phyloP scores from a whole-genome alignment of 1,140 invertebrate species.

The Lasioglossum baleicum region DNA sequence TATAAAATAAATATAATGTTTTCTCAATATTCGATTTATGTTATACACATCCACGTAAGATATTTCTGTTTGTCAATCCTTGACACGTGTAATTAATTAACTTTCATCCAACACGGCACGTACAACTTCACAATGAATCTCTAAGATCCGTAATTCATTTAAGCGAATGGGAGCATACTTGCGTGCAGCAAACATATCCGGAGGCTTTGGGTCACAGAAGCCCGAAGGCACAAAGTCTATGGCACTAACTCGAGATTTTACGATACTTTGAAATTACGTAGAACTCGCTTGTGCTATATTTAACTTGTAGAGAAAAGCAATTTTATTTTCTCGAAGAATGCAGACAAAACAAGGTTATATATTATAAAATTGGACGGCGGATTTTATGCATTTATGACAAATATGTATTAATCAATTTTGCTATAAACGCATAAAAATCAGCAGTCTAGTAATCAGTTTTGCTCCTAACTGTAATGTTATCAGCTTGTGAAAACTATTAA shows the following conservation, averaged over 20 bases:
- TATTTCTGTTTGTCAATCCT: background rate
- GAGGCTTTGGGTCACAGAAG: constrained; percentile 71
- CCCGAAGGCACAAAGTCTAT: constrained; percentile 63
- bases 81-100: constrained; percentile 8
- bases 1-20: background rate
- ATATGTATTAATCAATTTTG: no score
- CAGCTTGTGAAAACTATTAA: no score
- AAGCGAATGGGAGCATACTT: constrained; percentile 16
- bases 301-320: background rate
- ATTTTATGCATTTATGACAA: no score
- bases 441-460: no score
- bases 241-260: constrained; percentile 60
- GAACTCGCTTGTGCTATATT: background rate
- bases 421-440: no score
- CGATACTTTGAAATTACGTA: constrained; percentile 15
- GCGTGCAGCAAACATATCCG: constrained; percentile 49
- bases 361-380: no score
- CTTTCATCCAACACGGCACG: background rate
- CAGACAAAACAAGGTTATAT: no score
- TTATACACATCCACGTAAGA: background rate
- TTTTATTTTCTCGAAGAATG: background rate
- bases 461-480: no score
- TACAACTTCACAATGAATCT: constrained; percentile 8
- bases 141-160: constrained; percentile 12
- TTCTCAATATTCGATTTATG: no score